Evolutionary conservation across 2,888 invertebrate species (phyloP), one percentile per base, ranked within the genome.

Genomic region (Callyntrura guangdongensis): DNA sequence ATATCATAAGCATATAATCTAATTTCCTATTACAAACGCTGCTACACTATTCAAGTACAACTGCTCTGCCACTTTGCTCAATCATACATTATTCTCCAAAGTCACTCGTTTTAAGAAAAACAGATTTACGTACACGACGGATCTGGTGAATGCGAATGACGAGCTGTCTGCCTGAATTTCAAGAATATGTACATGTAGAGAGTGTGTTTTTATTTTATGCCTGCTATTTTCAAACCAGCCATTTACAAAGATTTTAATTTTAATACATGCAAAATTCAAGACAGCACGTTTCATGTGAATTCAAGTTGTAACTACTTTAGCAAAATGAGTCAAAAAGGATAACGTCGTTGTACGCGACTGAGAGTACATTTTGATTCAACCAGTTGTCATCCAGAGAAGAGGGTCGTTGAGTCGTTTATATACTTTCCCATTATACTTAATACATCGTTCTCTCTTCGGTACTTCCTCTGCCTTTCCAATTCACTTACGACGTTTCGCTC

Each of bases 261-360:
- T 49, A 61, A 81, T 81, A 45, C 61, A 61, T 81, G 81, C 81
- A 45, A 81, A 81, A 81, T 59, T 61, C 61, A 61, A 81, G 45
- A 81, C 36, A 61, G 59, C 81, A 81, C 81, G 81, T 81, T 77
- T 77, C 53, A 77, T 77, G 77, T 77, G 53, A 56, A 56, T 77
- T 56, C 22, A 53, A 25, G 12, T n/a, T 27, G 74, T 53, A 77
- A 56, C 53, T 72, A 77, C 11, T 47, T 27, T 53, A 11, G 6
- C 77, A 77, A 36, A 20, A 45, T 74, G 53, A 77, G 25, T 53
- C 77, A 77, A 53, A 77, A 27, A 25, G 69, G 36, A 17, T n/a
- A 69, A 36, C 14, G 6, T 36, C 36, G 6, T 36, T 36, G n/a
- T n/a, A n/a, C n/a, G n/a, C n/a, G n/a, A 36, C 9, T 17, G 27